A percentile compares a stretch with the other conserved stretches of the same genome.
phyloP scores from a whole-genome alignment of 2,888 invertebrate species.

The Lissonota sp. region DNA sequence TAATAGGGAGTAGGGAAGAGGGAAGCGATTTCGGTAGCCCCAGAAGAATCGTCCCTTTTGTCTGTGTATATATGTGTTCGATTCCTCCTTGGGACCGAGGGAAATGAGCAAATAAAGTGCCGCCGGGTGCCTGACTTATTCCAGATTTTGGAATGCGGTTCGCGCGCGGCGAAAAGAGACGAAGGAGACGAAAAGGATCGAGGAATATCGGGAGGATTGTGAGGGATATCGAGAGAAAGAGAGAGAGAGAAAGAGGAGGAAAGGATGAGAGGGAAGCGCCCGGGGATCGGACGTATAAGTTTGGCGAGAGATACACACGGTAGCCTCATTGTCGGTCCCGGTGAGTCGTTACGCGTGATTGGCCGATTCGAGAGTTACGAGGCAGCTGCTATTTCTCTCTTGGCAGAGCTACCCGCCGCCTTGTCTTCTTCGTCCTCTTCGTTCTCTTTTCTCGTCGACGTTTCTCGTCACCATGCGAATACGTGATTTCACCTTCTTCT shows the following conservation, averaged over 20 bases:
- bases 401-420: constrained; percentile 17
- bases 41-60: too few relatives aligned
- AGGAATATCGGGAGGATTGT: constrained; percentile 7
- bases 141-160: constrained; percentile 79
- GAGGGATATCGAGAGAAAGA: constrained; percentile 4
- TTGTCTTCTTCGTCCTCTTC: constrained; percentile 25
- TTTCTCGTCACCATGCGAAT: constrained; percentile 40
- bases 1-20: too few relatives aligned
- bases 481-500: constrained; percentile 49
- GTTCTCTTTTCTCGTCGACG: constrained; percentile 44
- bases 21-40: too few relatives aligned
- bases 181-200: constrained; percentile 39
- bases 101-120: constrained; percentile 81
- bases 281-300: constrained; percentile 55
- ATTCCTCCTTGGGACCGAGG: constrained; percentile 67
- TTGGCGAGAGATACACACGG: constrained; percentile 59
- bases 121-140: constrained; percentile 76
- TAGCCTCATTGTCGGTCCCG: constrained; percentile 65
- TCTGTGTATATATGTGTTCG: constrained; percentile 29
- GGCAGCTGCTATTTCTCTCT: constrained; percentile 59
- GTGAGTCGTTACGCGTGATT: constrained; percentile 69
- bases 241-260: constrained; percentile 25
- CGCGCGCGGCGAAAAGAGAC: constrained; percentile 61
- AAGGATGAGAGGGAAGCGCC: constrained; percentile 24
- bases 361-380: constrained; percentile 66